Conservation (phyloP, 2,797 vertebrate species). For the Tragelaphus oryx region DNA sequence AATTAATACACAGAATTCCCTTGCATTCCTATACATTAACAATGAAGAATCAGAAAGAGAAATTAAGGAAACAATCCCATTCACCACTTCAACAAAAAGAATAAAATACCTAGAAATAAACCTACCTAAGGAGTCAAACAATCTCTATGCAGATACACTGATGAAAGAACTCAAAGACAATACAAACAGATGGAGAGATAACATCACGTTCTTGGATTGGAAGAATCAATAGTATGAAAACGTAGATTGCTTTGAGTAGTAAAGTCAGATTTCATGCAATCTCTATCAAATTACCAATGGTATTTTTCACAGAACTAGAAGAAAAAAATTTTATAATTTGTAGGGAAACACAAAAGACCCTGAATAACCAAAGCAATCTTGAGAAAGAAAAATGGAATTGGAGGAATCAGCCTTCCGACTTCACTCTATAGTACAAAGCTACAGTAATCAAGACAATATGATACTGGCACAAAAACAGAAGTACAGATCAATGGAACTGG, state of each 20-base stretch:
- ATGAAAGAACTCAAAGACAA: not conserved
- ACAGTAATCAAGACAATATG: not conserved
- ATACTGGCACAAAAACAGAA: not conserved
- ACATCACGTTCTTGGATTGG: not conserved
- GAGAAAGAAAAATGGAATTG: not conserved
- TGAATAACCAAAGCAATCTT: not conserved
- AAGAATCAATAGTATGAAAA: not conserved
- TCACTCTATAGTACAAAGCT: not conserved
- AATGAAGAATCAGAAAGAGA: not conserved
- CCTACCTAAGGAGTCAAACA: not conserved
- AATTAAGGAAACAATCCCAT: not conserved
- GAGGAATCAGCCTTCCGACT: not conserved
- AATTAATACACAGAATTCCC: not conserved
- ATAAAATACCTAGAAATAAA: not conserved
- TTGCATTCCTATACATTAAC: not conserved
- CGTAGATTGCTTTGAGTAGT: not conserved
- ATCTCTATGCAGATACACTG: not conserved
- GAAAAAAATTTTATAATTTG: not conserved
- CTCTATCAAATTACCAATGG: not conserved
- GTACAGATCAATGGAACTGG: not conserved
- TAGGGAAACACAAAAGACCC: not conserved
- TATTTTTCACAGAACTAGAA: not conserved
- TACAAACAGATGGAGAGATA: not conserved
- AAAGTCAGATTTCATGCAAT: not conserved
- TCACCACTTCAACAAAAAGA: not conserved